Base-by-base conservation (phyloP, 2,888 invertebrate species). In the Machimus rusticus region DNA sequence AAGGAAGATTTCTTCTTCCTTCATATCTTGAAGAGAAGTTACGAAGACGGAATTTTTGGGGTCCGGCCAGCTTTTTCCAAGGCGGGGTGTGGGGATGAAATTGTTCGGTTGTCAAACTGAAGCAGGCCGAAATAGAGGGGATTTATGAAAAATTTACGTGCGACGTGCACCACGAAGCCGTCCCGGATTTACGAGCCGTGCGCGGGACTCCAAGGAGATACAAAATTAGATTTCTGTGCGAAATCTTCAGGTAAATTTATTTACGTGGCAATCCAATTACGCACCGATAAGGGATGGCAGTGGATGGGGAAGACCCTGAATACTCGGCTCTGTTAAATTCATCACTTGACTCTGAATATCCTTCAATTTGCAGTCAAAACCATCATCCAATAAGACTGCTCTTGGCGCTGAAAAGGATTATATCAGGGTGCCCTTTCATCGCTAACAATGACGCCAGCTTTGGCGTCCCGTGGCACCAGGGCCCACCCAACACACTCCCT, bases 301-400 rank as follows among this genome's bases (percentile, higher is more conserved):
- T 34, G n/a, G 37, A 23, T 55, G 55, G n/a, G 55, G 46, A 5
- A 31, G 31, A 3, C 16, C 51, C 55, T 46, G 19, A 39, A 43
- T n/a, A 28, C 51, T 43, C 28, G 51, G 28, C 23, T 28, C 31
- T 51, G 46, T 51, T 79, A 79, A 79, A 66, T 39, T 74, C 39
- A 85, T 34, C 85, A 85, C 85, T 85, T 85, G 74, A 85, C 74
- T 34, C 74, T 43, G 74, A 85, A 85, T 85, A 85, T 84, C 85
- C 85, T 85, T 85, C 85, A 46, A 85, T 85, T 85, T 74, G 74
- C 85, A 85, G 74, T 85, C 74, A 85, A 85, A 85, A 74, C 85
- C 85, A 85, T 85, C 85, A 85, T 43, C 85, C 23, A 85, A 74
- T 74, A 85, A 74, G 74, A 85, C 74, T 85, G 85, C 85, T 85